Evolutionary conservation across 2,797 vertebrate genomes (phyloP), one percentile per base, ranked within the genome.

Genomic region (Pangasius sanitwongsei): DNA sequence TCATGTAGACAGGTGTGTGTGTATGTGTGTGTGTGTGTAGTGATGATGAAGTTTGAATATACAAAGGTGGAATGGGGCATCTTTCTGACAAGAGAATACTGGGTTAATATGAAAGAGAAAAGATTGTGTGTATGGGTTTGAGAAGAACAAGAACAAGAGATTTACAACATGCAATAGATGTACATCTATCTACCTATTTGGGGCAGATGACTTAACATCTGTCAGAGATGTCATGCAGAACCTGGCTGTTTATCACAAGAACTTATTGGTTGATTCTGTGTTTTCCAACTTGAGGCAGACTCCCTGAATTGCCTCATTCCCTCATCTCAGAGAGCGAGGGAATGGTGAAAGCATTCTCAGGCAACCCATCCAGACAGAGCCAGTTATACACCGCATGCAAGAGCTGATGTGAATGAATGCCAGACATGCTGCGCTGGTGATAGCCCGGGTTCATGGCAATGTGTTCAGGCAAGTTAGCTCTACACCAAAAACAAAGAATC

Each of bases 21-120:
- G 59, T 34, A 25, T 77, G 88, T 70, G 86, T 15, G 53, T 55
- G 53, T 55, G 53, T 55, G 53, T 53, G 7, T 44, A 44, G 41
- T 44, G 41, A 44, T 13, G 50, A 53, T 53, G 50, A 53, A 53
- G 74, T 67, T 86, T 44, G 48, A 89, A 81, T 88, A 89, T 78
- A 11, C 70, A 88, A 78, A 82, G 88, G 88, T 82, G 72, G 20
- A 86, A 89, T 82, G 72, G 20, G 23, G 41, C 81, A 50, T 55
- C 23, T 28, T 84, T 75, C 65, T 69, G 65, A 74, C 20, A 44
- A 74, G 23, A 74, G 41, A 44, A 44, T 7, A 41, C 34, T 41
- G 7, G 18, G 18, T 23, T 44, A 74, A 74, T 44, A 74, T 23
- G 6, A 61, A 61, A 20, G 59, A 61, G 59, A 61, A 23, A 61